Evolutionary conservation across 2,797 vertebrate genomes (phyloP), one percentile per base, ranked within the genome.

Genomic region (Emys orbicularis): DNA sequence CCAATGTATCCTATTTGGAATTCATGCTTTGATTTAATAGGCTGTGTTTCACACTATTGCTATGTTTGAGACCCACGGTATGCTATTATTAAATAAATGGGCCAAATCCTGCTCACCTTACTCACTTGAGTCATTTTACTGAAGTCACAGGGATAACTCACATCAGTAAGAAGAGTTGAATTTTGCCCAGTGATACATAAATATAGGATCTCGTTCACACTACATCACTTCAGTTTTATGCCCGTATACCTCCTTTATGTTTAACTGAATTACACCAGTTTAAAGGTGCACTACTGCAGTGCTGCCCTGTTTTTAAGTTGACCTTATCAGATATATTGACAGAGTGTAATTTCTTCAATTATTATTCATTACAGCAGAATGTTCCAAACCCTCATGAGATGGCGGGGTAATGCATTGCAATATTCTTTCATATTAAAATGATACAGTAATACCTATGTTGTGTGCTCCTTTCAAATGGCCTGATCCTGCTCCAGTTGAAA

Each of bases 401-500:
- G 37, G 0, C 1, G 31, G 4, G 86, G 81, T 90, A 41, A 72
- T 79, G 54, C 82, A 85, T 83, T 85, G 61, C 31, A 29, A 3
- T 95, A 57, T 82, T 79, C 84, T 92, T 97, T 93, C 87, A 56
- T 25, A 25, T 96, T 95, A 93, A 93, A 90, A 94, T 93, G 86
- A 81, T 68, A 87, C 37, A 59, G 12, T 74, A 89, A 88, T 15
- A 49, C 13, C 12, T 49, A 31, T 31, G 87, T 83, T 94, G 95
- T 83, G 72, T 79, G 93, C 96, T 95, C 82, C 83, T 89, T 97
- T 81, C 68, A 84, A 83, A 72, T 81, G 96, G 72, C 93, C 86
- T 95, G 53, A 37, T 93, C 83, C 83, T 84, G 86, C 91, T 97
- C 86, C 56, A 47, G 31, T 86, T 80, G 77, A 94, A 96, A 93